phyloP scores from a whole-genome alignment of 2,113 vertebrate genomes.

The Ptychochromis oligacanthus region DNA sequence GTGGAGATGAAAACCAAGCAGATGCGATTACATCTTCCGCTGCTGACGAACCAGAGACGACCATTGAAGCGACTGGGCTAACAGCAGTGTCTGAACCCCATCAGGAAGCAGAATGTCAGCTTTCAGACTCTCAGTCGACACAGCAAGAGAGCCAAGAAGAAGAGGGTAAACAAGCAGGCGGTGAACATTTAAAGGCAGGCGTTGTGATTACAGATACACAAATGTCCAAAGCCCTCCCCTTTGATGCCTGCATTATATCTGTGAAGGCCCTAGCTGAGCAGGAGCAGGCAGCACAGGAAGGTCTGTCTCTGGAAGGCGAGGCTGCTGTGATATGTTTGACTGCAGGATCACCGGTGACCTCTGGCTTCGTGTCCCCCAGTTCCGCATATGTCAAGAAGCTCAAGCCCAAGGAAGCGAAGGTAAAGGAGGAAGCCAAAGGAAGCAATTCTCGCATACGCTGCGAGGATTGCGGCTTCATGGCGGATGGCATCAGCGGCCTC shows the following conservation, averaged over 20 bases:
- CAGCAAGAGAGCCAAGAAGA: constrained; percentile 50
- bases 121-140: constrained; percentile 10
- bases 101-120: constrained; percentile 19
- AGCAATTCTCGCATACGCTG: constrained; percentile 87
- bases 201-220: constrained; percentile 53
- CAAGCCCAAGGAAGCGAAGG: constrained; percentile 60
- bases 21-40: not conserved
- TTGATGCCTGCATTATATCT: constrained; percentile 91
- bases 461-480: constrained; percentile 97
- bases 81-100: constrained; percentile 17
- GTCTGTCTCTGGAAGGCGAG: constrained; percentile 58
- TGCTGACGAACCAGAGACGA: constrained; percentile 2
- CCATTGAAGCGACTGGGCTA: not conserved
- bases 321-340: constrained; percentile 57
- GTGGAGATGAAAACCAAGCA: constrained; percentile 29
- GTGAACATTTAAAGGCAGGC: constrained; percentile 68
- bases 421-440: constrained; percentile 42
- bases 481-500: constrained; percentile 93
- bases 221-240: constrained; percentile 70
- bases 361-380: constrained; percentile 21
- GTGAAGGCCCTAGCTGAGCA: constrained; percentile 83
- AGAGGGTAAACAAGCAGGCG: constrained; percentile 62
- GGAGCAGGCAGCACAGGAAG: constrained; percentile 70
- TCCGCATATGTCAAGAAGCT: constrained; percentile 60
- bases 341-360: constrained; percentile 51